Evolutionary conservation across 30 jellyfish, hydroid and myxozoan species (phyloP).

Genomic region (Aurelia sp.): DNA sequence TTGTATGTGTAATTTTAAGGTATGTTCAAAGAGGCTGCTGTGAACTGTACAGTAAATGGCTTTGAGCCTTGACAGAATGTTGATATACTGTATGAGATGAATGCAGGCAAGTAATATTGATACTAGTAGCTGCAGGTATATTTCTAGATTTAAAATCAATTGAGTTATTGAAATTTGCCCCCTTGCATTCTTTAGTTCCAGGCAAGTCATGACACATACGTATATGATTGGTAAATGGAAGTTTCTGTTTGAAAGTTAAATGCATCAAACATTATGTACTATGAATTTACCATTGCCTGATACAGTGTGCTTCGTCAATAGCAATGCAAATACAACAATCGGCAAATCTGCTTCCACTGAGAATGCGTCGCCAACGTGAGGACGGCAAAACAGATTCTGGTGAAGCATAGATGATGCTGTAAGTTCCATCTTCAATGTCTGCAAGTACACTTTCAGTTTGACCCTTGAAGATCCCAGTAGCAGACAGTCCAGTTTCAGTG

Average conservation of each 20-base stretch:
- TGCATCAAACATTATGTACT: not conserved
- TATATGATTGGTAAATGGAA: not conserved
- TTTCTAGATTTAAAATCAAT: not conserved
- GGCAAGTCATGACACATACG: not conserved
- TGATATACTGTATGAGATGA: no score
- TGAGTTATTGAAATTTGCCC: not conserved
- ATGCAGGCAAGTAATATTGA: conserved; percentile 1
- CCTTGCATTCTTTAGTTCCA: not conserved
- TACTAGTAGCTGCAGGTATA: not conserved
- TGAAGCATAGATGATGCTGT: conserved; percentile 6
- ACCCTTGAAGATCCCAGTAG: conserved; percentile 22
- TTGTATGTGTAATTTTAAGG: no score
- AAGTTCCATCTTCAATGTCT: conserved; percentile 1
- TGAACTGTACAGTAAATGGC: no score
- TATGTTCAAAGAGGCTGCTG: no score
- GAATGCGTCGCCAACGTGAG: conserved; percentile 27
- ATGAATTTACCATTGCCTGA: conserved; percentile 26
- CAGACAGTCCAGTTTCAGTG: conserved; percentile 12
- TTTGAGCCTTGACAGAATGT: no score
- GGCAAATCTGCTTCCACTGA: conserved; percentile 22
- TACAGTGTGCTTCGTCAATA: conserved; percentile 34
- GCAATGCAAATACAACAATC: conserved; percentile 25
- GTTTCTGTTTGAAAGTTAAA: not conserved
- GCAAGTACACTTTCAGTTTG: conserved; percentile 7
- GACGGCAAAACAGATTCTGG: conserved; percentile 24